Percentiles rank a stretch among this genome's conserved stretches.
These are phyloP conservation scores for Germaria angustata DNA, from an alignment of 2,888 invertebrate species.

Conservation along the genomic window DNA sequence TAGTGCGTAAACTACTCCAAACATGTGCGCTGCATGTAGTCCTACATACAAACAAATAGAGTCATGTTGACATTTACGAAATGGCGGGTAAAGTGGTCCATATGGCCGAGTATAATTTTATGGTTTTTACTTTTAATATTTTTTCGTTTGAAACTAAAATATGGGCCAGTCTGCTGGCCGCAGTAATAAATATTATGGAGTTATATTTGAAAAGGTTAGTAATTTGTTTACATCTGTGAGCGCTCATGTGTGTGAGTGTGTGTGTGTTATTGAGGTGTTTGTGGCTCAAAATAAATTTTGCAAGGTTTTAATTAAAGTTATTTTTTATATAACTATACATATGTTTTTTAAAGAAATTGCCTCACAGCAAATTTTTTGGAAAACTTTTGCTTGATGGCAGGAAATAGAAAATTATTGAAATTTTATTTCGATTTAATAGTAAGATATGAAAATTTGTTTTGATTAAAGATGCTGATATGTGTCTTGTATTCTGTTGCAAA, in stretches of 20 bases:
- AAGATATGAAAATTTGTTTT: too few relatives aligned
- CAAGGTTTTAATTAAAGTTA: conserved; percentile 27
- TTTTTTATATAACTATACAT: neutral
- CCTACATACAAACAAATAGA: conserved; percentile 15
- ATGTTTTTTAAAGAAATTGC: neutral
- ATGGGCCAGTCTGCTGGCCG: conserved; percentile 35
- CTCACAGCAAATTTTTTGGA: neutral
- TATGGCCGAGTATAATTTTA: conserved; percentile 42
- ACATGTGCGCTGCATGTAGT: neutral
- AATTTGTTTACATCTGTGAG: neutral
- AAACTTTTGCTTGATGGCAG: conserved; percentile 45
- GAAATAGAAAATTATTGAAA: conserved; percentile 50
- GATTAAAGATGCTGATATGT: too few relatives aligned
- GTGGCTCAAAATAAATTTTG: neutral
- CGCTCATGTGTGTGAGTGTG: too few relatives aligned
- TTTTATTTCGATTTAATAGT: neutral
- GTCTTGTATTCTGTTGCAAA: too few relatives aligned
- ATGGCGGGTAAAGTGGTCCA: conserved; percentile 30
- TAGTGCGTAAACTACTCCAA: conserved; percentile 48
- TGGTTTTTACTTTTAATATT: conserved; percentile 2
- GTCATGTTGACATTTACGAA: conserved; percentile 58
- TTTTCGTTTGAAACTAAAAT: conserved; percentile 1
- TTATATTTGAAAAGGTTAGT: conserved; percentile 31
- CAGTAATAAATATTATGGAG: conserved; percentile 17
- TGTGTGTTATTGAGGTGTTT: neutral